phyloP scores from a whole-genome alignment of 2,888 invertebrate species.

The Drosophila austrosaltans region DNA sequence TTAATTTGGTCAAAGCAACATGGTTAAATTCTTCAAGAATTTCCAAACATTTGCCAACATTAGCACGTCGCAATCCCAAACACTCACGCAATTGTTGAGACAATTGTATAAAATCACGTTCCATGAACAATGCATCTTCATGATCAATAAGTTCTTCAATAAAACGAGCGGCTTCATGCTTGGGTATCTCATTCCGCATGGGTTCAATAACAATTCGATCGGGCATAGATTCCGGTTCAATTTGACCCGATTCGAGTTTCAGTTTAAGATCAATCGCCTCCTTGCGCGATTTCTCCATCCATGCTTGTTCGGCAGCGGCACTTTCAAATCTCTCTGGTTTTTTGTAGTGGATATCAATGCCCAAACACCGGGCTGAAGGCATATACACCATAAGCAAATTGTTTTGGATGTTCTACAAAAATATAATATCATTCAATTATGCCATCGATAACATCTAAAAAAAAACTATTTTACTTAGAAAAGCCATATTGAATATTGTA shows the following conservation, averaged over 20 bases:
- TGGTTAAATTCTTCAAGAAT: slow-evolving; percentile 86
- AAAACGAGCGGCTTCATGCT: slow-evolving; percentile 77
- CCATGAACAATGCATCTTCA: slow-evolving; percentile 79
- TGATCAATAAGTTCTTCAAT: slow-evolving; percentile 80
- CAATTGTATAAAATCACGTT: slow-evolving; percentile 79
- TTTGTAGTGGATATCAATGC: slow-evolving; percentile 87
- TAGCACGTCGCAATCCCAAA: slow-evolving; percentile 84
- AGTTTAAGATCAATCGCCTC: slow-evolving; percentile 87
- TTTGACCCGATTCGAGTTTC: slow-evolving; percentile 86
- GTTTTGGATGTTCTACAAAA: slow-evolving; percentile 53
- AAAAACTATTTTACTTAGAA: slow-evolving; percentile 1
- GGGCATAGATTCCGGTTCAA: slow-evolving; percentile 85
- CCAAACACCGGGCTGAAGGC: slow-evolving; percentile 87
- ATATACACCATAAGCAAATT: slow-evolving; percentile 87
- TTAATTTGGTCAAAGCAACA: slow-evolving; percentile 86
- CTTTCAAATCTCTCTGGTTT: slow-evolving; percentile 86
- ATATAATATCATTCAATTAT: slow-evolving; percentile 9
- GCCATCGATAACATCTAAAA: slow-evolving; percentile 5
- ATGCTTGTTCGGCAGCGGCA: slow-evolving; percentile 86
- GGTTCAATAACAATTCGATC: slow-evolving; percentile 87
- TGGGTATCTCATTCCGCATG: slow-evolving; percentile 69
- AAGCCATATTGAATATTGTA: not conserved
- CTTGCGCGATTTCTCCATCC: slow-evolving; percentile 87
- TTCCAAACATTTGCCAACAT: slow-evolving; percentile 89
- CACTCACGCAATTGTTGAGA: slow-evolving; percentile 82